Evolutionary conservation across 2,797 vertebrate genomes (phyloP).

Genomic region (Sciaenops ocellatus): DNA sequence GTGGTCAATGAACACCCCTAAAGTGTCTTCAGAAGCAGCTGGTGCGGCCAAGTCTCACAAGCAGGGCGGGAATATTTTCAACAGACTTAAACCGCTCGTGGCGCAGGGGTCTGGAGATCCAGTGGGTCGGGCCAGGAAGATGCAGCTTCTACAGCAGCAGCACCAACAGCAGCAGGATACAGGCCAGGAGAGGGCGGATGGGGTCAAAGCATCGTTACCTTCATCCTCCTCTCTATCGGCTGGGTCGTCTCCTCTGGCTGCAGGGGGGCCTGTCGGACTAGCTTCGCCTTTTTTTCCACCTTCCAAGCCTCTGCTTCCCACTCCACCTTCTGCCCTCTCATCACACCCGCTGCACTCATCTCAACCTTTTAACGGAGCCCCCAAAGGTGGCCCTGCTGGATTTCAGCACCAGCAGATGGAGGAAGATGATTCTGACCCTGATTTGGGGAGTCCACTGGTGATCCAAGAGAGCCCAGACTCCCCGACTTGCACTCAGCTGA

Average conservation of each 20-base stretch:
- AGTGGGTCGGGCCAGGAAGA: slow-evolving; percentile 85
- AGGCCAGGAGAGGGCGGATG: slow-evolving; percentile 77
- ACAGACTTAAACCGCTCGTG: slow-evolving; percentile 88
- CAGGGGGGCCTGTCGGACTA: slow-evolving; percentile 73
- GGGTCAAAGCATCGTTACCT: slow-evolving; percentile 77
- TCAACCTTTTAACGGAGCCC: slow-evolving; percentile 84
- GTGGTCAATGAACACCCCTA: slow-evolving; percentile 83
- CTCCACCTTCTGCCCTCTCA: slow-evolving; percentile 75
- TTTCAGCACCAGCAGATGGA: slow-evolving; percentile 81
- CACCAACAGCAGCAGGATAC: slow-evolving; percentile 86
- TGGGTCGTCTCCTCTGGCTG: slow-evolving; percentile 70
- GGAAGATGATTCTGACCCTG: slow-evolving; percentile 73
- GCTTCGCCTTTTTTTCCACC: slow-evolving; percentile 84
- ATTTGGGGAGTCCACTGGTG: slow-evolving; percentile 81
- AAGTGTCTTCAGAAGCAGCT: slow-evolving; percentile 77
- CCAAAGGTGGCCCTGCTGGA: slow-evolving; percentile 72
- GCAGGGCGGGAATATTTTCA: slow-evolving; percentile 85
- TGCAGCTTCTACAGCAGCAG: slow-evolving; percentile 87
- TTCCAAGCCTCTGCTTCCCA: slow-evolving; percentile 80
- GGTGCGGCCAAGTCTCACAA: slow-evolving; percentile 80
- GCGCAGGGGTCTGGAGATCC: slow-evolving; percentile 85
- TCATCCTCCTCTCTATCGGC: slow-evolving; percentile 71
- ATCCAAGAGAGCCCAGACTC: slow-evolving; percentile 86
- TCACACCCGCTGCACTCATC: slow-evolving; percentile 81
- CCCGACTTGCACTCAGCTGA: slow-evolving; percentile 82